Evolutionary conservation across 2,113 vertebrate genomes (phyloP), one percentile per base, ranked within the genome.

Genomic region (Ursus arctos): DNA sequence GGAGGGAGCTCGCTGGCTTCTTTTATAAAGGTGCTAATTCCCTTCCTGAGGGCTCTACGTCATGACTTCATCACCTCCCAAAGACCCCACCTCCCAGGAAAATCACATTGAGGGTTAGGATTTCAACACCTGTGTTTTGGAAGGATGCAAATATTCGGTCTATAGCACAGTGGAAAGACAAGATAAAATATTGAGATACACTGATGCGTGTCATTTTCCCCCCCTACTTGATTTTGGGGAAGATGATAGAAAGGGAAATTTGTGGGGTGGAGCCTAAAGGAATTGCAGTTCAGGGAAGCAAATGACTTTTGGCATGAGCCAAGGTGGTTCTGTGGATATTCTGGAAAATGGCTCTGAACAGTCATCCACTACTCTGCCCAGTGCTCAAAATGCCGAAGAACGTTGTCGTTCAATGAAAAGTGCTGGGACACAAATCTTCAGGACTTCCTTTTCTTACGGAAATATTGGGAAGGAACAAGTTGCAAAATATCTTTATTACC

Each of bases 401-500:
- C 0, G 94, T 87, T 98, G 98, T 96, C 97, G 95, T 94, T 98
- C 92, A 96, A 85, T 98, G 98, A 98, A 98, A 98, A 98, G 94
- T 98, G 97, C 96, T 97, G 97, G 93, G 97, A 86, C 96, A 98
- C 97, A 98, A 98, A 95, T 97, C 94, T 98, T 98, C 97, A 97
- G 97, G 97, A 97, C 98, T 97, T 98, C 96, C 96, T 98, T 97
- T 98, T 97, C 97, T 97, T 98, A 98, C 92, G 97, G 98, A 99
- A 99, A 98, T 95, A 97, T 85, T 92, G 90, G 74, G 81, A 97
- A 97, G 96, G 98, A 97, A 96, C 59, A 98, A 96, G 92, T 93
- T 94, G 94, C 97, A 47, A n/a, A 57, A 2, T 7, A 11, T 67
- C 67, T 63, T 74, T 77, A 43, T 53, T 77, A 53, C 2, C 7